These are phyloP conservation scores for Nematopogon swammerdamellus DNA, from an alignment of 2,888 invertebrate species.

Conservation along the genomic window DNA sequence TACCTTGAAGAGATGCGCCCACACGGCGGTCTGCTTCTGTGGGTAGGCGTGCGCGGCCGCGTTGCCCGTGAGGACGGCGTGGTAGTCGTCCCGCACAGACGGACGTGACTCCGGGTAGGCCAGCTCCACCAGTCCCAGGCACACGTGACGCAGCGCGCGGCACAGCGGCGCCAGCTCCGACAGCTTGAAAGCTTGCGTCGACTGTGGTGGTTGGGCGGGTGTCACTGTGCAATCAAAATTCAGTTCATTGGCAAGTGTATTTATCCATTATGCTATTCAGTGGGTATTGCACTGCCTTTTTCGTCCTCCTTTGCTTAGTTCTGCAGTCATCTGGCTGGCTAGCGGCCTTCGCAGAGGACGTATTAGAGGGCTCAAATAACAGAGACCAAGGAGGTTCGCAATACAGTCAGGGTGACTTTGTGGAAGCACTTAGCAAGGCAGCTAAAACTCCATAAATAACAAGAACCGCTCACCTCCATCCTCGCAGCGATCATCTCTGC, in stretches of 20 bases:
- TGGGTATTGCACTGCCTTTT: too few relatives aligned
- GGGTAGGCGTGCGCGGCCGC: constrained; percentile 11
- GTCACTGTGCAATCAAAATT: constrained; percentile 22
- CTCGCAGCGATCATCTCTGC: constrained; percentile 49
- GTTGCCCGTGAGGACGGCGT: constrained; percentile 19
- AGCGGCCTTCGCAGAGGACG: too few relatives aligned
- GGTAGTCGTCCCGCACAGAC: constrained; percentile 61
- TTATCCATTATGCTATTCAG: too few relatives aligned
- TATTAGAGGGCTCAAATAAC: too few relatives aligned
- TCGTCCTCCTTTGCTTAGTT: too few relatives aligned
- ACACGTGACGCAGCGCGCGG: constrained; percentile 72
- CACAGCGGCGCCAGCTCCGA: constrained; percentile 70
- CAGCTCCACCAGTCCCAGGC: constrained; percentile 80
- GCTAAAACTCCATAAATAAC: too few relatives aligned
- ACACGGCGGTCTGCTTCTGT: constrained; percentile 59
- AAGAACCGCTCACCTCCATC: constrained; percentile 15
- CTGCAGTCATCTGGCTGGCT: too few relatives aligned
- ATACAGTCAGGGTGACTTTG: too few relatives aligned
- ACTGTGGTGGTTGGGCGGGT: constrained; percentile 3
- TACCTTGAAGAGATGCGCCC: constrained; percentile 78
- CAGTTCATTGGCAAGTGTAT: too few relatives aligned
- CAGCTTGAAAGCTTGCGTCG: constrained; percentile 65
- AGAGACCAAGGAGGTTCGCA: too few relatives aligned
- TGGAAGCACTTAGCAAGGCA: too few relatives aligned
- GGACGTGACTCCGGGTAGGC: constrained; percentile 79